Percentiles rank a stretch among this genome's conserved stretches.
Evolutionary conservation across 2,797 vertebrate species (phyloP).

Genomic region (Hemibagrus guttatus): DNA sequence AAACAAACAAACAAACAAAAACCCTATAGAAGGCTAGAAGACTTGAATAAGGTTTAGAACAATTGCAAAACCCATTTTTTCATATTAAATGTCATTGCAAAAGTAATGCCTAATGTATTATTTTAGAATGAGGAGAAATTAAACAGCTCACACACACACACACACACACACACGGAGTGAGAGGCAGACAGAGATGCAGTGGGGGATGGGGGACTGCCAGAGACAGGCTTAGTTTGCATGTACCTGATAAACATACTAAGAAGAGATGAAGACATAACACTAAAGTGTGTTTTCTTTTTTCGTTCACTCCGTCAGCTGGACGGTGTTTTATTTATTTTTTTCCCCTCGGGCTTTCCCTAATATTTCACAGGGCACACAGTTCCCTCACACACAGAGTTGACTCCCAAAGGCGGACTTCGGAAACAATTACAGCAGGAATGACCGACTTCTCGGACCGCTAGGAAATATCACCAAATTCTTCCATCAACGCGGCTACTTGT

Average conservation of each 20-base stretch:
- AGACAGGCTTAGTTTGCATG: slow-evolving; percentile 44
- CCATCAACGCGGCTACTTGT: neutral
- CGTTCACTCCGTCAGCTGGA: neutral
- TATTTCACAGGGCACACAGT: neutral
- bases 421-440: slow-evolving; percentile 23
- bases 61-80: neutral
- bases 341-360: neutral
- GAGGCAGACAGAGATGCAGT: slow-evolving; percentile 39
- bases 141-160: slow-evolving; percentile 6
- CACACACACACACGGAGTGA: neutral
- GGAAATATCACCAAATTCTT: neutral
- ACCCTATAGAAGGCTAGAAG: neutral
- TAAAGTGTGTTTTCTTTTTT: neutral
- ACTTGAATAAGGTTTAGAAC: neutral
- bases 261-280: neutral
- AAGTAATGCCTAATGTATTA: neutral
- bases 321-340: neutral
- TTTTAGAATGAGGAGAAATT: slow-evolving; percentile 4
- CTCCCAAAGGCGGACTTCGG: neutral
- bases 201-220: slow-evolving; percentile 48
- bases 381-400: neutral
- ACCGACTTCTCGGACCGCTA: slow-evolving; percentile 12
- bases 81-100: neutral
- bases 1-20: too few relatives aligned
- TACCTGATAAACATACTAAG: slow-evolving; percentile 32